Conservation (phyloP, 2,888 invertebrate species). For the Odontocolon sp. region DNA sequence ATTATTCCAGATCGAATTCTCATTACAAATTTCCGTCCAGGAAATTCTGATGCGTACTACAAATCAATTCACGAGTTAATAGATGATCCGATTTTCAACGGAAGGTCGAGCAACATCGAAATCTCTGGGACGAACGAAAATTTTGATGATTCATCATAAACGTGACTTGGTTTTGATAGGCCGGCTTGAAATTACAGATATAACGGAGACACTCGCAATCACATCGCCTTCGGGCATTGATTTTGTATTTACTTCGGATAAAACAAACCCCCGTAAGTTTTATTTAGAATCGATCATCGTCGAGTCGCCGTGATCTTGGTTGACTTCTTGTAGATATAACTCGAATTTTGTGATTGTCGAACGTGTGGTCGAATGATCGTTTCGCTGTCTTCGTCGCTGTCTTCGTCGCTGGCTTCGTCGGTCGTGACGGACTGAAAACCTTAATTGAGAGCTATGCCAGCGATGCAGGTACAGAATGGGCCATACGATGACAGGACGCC, state of each 20-base stretch:
- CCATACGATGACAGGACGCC: conserved; percentile 71
- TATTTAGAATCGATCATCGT: conserved; percentile 29
- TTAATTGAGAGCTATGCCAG: conserved; percentile 74
- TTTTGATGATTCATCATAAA: conserved; percentile 52
- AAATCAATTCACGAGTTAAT: conserved; percentile 19
- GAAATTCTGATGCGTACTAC: background rate
- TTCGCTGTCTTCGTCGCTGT: background rate
- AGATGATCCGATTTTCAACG: conserved; percentile 1
- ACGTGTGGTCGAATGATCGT: conserved; percentile 46
- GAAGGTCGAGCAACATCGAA: background rate
- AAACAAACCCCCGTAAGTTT: conserved; percentile 19
- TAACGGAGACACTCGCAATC: background rate
- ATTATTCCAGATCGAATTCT: conserved; percentile 13
- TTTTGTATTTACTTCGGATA: conserved; percentile 63
- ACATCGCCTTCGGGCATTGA: conserved; percentile 63
- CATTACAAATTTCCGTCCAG: background rate
- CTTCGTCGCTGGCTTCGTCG: conserved; percentile 11
- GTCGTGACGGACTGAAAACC: conserved; percentile 4
- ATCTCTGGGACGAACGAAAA: background rate
- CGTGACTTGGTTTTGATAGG: conserved; percentile 47
- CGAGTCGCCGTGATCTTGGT: too few species aligned
- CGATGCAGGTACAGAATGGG: conserved; percentile 63
- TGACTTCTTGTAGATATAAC: conserved; percentile 18
- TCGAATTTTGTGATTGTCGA: conserved; percentile 22
- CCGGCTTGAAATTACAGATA: background rate